Evolutionary conservation across 2,113 vertebrate species (phyloP), one percentile per base, ranked within the genome.

Genomic region (Oncorhynchus mykiss): DNA sequence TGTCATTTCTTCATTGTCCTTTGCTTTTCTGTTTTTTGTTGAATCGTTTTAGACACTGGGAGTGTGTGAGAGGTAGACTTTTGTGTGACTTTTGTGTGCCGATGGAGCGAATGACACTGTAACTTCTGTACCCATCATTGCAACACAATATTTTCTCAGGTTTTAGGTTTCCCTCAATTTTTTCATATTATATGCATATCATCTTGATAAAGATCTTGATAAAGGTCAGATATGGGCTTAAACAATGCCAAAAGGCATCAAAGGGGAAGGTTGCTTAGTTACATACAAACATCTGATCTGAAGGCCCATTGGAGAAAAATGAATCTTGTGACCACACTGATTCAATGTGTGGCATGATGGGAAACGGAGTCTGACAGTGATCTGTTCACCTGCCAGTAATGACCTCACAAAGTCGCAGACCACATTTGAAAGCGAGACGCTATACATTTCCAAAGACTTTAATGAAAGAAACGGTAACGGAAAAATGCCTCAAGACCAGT

Each of bases 181-280:
- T 80, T 84, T 80, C 83, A 84, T 85, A 87, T 82, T 83, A 81
- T 49, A 87, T 90, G 85, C 87, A 91, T 88, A 90, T 92, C 86
- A 85, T 85, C 14, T 75, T 82, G 77, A 82, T 54, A 54, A 54
- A 54, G 12, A 71, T 72, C 74, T 75, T 83, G 77, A 80, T 54
- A 18, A 14, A 5, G 51, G 69, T 70, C 74, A 82, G 81, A 86
- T 70, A 65, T 84, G 85, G 72, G 79, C 80, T 85, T 81, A 80
- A 80, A 67, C 34, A 67, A 77, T 82, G 76, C 72, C 74, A 73
- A 75, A 69, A 81, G 75, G 51, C 68, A 79, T 74, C 39, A 70
- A 81, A 11, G 18, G 20, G 64, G 27, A 27, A 45, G 67, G 76
- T 51, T 72, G 45, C 69, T 51, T 27, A 74, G 70, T 73, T 22